Percentiles rank a stretch among this genome's conserved stretches.
phyloP scores from a whole-genome alignment of 64 coral and sea anemone species.

The Pocillopora verrucosa region DNA sequence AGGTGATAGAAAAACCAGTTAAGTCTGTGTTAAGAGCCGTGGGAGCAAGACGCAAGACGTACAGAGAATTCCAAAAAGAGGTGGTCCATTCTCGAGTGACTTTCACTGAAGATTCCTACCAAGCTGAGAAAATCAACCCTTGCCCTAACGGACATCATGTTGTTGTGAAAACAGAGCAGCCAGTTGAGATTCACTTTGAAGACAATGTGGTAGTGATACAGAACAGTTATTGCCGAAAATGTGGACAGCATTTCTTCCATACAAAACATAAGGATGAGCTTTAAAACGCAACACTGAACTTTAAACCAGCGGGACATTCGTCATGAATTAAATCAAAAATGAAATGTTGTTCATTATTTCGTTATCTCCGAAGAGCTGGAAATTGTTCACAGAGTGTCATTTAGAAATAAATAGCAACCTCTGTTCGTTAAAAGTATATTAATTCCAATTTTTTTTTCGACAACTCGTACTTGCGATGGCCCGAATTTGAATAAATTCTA shows the following conservation, averaged over 20 bases:
- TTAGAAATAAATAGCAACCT: too few species aligned
- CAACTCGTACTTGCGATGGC: too few species aligned
- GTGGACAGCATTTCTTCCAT: slow-evolving; percentile 65
- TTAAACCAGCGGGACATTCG: too few species aligned
- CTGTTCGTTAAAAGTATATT: too few species aligned
- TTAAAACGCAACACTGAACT: neutral
- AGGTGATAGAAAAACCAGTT: slow-evolving; percentile 49
- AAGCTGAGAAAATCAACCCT: slow-evolving; percentile 61
- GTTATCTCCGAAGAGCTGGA: too few species aligned
- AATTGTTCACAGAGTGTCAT: too few species aligned
- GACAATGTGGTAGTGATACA: slow-evolving; percentile 53
- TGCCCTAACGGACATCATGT: slow-evolving; percentile 68
- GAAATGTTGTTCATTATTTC: too few species aligned
- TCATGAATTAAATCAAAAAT: too few species aligned
- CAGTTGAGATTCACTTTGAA: slow-evolving; percentile 66
- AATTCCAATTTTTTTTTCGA: too few species aligned
- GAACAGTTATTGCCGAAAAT: slow-evolving; percentile 79
- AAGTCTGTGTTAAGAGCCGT: slow-evolving; percentile 49
- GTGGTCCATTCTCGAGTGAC: slow-evolving; percentile 45
- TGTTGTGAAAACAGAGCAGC: slow-evolving; percentile 63
- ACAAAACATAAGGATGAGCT: slow-evolving; percentile 45
- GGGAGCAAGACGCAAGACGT: slow-evolving; percentile 58
- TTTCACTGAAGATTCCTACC: slow-evolving; percentile 68
- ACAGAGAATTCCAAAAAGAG: slow-evolving; percentile 59
- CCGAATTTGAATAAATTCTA: too few species aligned